These are phyloP conservation scores for Tilapia sparmanii DNA, from an alignment of 2,113 vertebrate genomes.

Conservation along the genomic window DNA sequence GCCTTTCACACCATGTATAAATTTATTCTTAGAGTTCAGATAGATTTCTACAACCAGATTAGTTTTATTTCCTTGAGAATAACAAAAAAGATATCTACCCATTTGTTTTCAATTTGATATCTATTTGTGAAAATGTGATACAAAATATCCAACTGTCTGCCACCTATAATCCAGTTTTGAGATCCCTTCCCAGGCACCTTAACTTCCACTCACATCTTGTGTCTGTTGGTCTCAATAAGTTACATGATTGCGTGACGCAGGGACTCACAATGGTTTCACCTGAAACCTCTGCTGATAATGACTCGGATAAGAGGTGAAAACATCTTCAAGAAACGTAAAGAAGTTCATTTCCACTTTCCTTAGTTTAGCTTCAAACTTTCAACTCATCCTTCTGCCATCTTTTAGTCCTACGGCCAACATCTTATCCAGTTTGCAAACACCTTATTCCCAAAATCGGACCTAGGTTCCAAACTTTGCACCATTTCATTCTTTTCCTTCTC, in stretches of 20 bases:
- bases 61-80: neutral
- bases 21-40: neutral
- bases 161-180: rapidly evolving
- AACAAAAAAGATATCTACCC: neutral
- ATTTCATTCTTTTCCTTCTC: neutral
- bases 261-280: neutral
- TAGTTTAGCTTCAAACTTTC: neutral
- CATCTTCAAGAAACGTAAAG: neutral
- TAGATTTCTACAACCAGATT: neutral
- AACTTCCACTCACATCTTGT: neutral
- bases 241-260: neutral
- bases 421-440: neutral
- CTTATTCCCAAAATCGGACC: rapidly evolving
- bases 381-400: neutral
- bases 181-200: rapidly evolving
- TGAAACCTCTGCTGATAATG: neutral
- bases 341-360: rapidly evolving
- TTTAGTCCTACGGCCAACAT: neutral
- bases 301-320: neutral
- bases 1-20: neutral
- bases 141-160: neutral
- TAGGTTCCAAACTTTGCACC: neutral
- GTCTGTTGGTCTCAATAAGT: neutral
- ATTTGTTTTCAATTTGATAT: neutral
- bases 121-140: neutral